Base-by-base conservation (phyloP, 2,797 vertebrate genomes). In the Anableps anableps region DNA sequence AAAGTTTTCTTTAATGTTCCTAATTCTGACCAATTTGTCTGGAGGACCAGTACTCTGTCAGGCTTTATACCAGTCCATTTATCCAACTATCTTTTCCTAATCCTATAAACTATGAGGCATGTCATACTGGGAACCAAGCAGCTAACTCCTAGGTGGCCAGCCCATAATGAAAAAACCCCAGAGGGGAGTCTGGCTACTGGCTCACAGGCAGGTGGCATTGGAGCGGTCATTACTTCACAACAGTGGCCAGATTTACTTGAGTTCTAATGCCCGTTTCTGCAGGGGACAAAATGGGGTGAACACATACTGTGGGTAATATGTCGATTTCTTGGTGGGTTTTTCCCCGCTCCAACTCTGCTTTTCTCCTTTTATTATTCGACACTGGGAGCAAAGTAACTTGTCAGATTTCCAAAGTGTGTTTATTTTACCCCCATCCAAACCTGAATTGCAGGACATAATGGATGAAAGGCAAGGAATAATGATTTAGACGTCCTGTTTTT, bases 161-260 rank as follows among this genome's bases (percentile, higher is more conserved):
- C 83, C 88, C 86, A 86, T 94, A 95, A 96, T 96, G 91, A 94
- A 94, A 93, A 92, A 91, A 89, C 74, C 91, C 84, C 91, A 89
- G 85, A 87, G 91, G 93, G 94, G 92, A 87, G 88, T 90, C 89
- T 88, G 84, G 90, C 93, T 92, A 81, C 80, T 14, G 80, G 88
- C 92, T 93, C 82, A 38, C 87, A 91, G 86, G 91, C 93, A 92
- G 94, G 94, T 94, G 93, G 93, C 92, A 86, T 85, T 88, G 93
- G 91, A 92, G 86, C 89, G 84, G 93, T 94, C 94, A 93, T 95
- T 95, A 94, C 93, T 92, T 94, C 89, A 91, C 91, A 91, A 90
- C 86, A 89, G 89, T 81, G 76, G 93, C 86, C 88, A 88, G 92
- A 94, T 92, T 95, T 94, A 94, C 93, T 86, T 60, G 74, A 68